Conservation (phyloP, 2,113 vertebrate genomes). For the Cathartes aura region DNA sequence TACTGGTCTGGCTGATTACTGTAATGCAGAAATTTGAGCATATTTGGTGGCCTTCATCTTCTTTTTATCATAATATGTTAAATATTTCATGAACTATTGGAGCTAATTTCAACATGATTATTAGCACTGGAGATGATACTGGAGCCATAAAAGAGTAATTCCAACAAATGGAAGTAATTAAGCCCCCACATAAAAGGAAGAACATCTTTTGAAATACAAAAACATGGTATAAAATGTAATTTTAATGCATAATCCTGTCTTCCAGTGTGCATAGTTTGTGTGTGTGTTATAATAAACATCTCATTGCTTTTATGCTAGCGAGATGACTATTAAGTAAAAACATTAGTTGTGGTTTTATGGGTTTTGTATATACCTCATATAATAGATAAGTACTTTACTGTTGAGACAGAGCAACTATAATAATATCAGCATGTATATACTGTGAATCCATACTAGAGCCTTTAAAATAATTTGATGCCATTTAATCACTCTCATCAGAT, state of each 20-base stretch:
- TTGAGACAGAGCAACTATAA: background rate
- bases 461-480: background rate
- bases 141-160: background rate
- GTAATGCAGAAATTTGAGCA: background rate
- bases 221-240: background rate
- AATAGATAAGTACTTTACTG: background rate
- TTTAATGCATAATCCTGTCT: background rate
- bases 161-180: constrained; percentile 10
- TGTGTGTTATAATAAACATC: background rate
- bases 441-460: background rate
- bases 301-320: background rate
- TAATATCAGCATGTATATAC: background rate
- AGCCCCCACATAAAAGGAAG: background rate
- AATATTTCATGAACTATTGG: background rate
- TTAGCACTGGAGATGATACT: background rate
- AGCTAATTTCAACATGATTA: background rate
- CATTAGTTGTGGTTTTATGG: background rate
- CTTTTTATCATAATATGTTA: background rate
- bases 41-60: background rate
- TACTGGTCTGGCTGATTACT: background rate
- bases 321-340: background rate
- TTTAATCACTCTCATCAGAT: background rate
- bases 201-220: background rate
- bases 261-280: background rate
- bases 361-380: background rate